phyloP scores from a whole-genome alignment of 2,797 vertebrate species.

The Cottoperca gobio region DNA sequence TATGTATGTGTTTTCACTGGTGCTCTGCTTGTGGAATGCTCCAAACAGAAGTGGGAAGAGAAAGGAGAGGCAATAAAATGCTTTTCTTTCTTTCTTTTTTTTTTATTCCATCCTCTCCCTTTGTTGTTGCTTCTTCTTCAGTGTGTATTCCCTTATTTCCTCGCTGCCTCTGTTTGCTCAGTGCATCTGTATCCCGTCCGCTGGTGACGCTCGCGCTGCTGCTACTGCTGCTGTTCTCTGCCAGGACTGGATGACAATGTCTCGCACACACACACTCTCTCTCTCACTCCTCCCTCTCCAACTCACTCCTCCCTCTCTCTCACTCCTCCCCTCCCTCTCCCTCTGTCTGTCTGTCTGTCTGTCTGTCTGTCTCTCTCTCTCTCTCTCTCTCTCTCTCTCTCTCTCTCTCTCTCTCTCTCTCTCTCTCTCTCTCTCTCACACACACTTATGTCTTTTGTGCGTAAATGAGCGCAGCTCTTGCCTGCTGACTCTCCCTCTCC shows the following conservation, averaged over 20 bases:
- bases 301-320: slow-evolving; percentile 61
- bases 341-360: slow-evolving; percentile 12
- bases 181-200: slow-evolving; percentile 68
- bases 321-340: slow-evolving; percentile 36
- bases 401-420: slow-evolving; percentile 18
- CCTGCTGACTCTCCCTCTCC: slow-evolving; percentile 65
- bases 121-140: slow-evolving; percentile 62
- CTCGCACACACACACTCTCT: slow-evolving; percentile 47
- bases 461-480: slow-evolving; percentile 68
- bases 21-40: slow-evolving; percentile 82
- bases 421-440: slow-evolving; percentile 46
- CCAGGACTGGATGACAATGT: slow-evolving; percentile 79
- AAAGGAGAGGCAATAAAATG: slow-evolving; percentile 63
- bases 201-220: slow-evolving; percentile 63
- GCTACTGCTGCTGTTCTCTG: slow-evolving; percentile 73
- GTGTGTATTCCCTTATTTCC: slow-evolving; percentile 70
- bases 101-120: slow-evolving; percentile 70
- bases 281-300: slow-evolving; percentile 53
- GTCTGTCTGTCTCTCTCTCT: slow-evolving; percentile 19
- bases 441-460: slow-evolving; percentile 74
- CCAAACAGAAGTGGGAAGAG: slow-evolving; percentile 76
- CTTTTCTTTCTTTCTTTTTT: slow-evolving; percentile 32
- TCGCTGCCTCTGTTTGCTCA: slow-evolving; percentile 22
- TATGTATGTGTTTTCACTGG: slow-evolving; percentile 90
- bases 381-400: slow-evolving; percentile 41